Evolutionary conservation across 2,113 vertebrate species (phyloP).

Genomic region (Picathartes gymnocephalus): DNA sequence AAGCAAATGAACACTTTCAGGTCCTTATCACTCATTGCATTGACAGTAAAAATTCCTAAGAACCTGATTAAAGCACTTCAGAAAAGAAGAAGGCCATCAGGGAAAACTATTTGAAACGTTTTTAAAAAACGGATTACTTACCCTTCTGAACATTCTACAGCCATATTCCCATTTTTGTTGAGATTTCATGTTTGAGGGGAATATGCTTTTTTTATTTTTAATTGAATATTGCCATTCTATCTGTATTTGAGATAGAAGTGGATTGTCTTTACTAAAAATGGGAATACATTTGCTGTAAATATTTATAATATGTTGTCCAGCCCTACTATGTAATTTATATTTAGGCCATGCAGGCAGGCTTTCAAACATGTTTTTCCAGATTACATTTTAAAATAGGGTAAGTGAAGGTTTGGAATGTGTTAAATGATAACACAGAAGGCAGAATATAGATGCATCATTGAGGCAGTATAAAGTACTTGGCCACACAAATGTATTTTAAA

Average conservation of each 20-base stretch:
- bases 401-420: not conserved
- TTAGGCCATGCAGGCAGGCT: not conserved
- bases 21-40: not conserved
- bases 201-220: not conserved
- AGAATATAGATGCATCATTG: not conserved
- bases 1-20: not conserved
- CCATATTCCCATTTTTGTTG: not conserved
- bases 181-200: fast-evolving
- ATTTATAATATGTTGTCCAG: not conserved
- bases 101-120: not conserved
- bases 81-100: not conserved
- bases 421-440: not conserved
- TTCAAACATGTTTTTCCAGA: not conserved
- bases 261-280: not conserved
- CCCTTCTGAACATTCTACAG: not conserved
- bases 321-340: not conserved
- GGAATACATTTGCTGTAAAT: not conserved
- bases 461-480: not conserved
- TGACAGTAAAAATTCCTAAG: not conserved
- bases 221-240: not conserved
- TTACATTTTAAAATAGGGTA: not conserved
- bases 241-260: not conserved
- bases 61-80: not conserved
- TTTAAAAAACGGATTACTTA: not conserved
- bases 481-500: not conserved